Conservation (phyloP, 2,888 invertebrate genomes). For the Cheilosia vernalis region DNA sequence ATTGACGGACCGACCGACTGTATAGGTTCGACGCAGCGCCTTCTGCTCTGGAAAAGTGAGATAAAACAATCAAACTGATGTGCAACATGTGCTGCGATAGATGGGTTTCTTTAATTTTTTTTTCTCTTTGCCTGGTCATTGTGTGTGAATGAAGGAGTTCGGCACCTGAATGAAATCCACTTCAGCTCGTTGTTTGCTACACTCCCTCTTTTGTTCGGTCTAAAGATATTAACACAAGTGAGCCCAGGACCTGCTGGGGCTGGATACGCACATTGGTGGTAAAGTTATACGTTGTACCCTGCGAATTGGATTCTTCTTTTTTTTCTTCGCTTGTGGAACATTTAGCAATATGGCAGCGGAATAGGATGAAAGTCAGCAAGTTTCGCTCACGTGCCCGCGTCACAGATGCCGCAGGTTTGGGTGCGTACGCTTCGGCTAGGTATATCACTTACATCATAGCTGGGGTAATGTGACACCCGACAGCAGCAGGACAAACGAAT, state of each 20-base stretch:
- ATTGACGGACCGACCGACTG: constrained; percentile 43
- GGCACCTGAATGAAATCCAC: constrained; percentile 44
- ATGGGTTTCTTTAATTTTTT: constrained; percentile 42
- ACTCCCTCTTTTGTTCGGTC: constrained; percentile 20
- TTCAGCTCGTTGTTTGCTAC: constrained; percentile 16
- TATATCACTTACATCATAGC: constrained; percentile 50
- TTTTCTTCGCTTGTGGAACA: constrained; percentile 41
- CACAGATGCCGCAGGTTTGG: constrained; percentile 60
- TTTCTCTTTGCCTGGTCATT: background rate
- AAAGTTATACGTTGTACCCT: constrained; percentile 17
- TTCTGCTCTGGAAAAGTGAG: constrained; percentile 22
- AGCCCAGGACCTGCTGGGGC: background rate
- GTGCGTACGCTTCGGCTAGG: constrained; percentile 58
- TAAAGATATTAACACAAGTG: constrained; percentile 68
- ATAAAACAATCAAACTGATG: constrained; percentile 45
- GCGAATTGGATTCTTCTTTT: constrained; percentile 32
- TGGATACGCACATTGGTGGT: constrained; percentile 19
- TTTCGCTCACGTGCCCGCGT: constrained; percentile 67
- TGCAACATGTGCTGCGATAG: constrained; percentile 68
- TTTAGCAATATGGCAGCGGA: constrained; percentile 53
- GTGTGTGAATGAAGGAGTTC: constrained; percentile 12
- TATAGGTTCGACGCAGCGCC: constrained; percentile 37
- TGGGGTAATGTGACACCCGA: constrained; percentile 61
- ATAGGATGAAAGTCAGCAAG: constrained; percentile 63
- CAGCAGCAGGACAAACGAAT: constrained; percentile 18